A percentile compares a stretch with the other conserved stretches of the same genome.
phyloP scores from a whole-genome alignment of 2,797 vertebrate species.

The Epinephelus malabaricus region DNA sequence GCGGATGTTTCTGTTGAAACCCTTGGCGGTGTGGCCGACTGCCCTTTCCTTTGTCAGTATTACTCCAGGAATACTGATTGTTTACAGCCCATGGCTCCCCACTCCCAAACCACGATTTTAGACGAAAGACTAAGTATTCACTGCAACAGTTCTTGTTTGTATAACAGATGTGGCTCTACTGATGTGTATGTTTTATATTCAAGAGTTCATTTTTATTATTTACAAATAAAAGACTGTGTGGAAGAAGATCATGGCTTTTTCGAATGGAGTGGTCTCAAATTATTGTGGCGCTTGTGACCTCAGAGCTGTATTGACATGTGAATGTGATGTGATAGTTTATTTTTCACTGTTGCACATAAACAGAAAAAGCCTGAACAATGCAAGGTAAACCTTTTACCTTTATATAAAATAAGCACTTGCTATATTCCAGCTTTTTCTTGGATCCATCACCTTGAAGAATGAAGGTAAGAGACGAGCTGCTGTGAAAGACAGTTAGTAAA shows the following conservation, averaged over 20 bases:
- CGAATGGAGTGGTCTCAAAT: conserved; percentile 25
- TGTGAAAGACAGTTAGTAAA: background rate
- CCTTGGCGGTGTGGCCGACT: conserved; percentile 89
- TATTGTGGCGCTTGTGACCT: conserved; percentile 20
- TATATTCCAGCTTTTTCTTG: background rate
- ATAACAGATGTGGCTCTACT: conserved; percentile 90
- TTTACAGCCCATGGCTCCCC: conserved; percentile 88
- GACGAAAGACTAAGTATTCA: conserved; percentile 88
- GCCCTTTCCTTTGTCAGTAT: conserved; percentile 90
- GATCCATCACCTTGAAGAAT: background rate
- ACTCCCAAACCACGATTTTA: conserved; percentile 78
- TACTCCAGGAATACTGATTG: conserved; percentile 88
- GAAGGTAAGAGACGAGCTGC: background rate
- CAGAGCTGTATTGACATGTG: too few species aligned
- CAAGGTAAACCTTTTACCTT: background rate
- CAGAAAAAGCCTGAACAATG: background rate
- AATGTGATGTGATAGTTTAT: background rate
- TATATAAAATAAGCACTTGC: background rate
- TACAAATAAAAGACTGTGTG: conserved; percentile 92
- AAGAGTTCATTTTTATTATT: conserved; percentile 93
- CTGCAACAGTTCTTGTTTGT: conserved; percentile 91
- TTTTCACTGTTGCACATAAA: background rate
- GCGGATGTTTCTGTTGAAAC: conserved; percentile 90
- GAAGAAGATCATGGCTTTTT: conserved; percentile 78
- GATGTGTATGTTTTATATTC: conserved; percentile 92